Conservation (phyloP, 2,888 invertebrate genomes). For the Ditylenchus weischeri region DNA sequence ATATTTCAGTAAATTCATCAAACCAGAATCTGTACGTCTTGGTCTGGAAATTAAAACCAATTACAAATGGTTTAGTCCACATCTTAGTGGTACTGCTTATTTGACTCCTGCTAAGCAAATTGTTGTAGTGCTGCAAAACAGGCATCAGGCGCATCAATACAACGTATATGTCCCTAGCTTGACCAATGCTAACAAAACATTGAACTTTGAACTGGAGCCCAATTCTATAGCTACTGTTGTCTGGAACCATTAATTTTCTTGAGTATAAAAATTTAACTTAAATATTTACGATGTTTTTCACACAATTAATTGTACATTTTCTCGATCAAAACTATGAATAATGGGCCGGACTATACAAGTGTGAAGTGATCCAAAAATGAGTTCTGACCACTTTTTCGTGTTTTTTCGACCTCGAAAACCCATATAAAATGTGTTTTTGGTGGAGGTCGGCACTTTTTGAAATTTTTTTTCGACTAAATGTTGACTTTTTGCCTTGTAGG, state of each 20-base stretch:
- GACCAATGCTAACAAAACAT: not conserved
- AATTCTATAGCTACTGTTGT: not conserved
- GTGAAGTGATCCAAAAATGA: too few relatives aligned
- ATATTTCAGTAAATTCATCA: conserved; percentile 13
- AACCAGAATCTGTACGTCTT: conserved; percentile 4
- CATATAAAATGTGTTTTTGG: too few relatives aligned
- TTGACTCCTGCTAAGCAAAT: conserved; percentile 1
- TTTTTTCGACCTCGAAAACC: too few relatives aligned
- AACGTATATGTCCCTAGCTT: not conserved
- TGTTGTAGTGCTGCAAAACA: conserved; percentile 9
- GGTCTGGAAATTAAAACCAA: not conserved
- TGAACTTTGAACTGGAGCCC: not conserved
- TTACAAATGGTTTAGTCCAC: not conserved
- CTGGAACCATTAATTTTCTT: not conserved
- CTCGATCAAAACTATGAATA: too few relatives aligned
- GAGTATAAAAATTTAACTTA: too few relatives aligned
- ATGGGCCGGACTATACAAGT: too few relatives aligned
- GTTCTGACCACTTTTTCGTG: too few relatives aligned
- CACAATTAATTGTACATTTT: too few relatives aligned
- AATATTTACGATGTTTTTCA: too few relatives aligned
- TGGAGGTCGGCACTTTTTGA: too few relatives aligned
- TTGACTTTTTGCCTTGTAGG: too few relatives aligned
- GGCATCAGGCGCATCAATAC: conserved; percentile 1
- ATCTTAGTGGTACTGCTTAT: not conserved
- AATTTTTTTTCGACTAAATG: too few relatives aligned